Conservation (phyloP, 2,888 invertebrate species). For the Pyrocoelia pectoralis region DNA sequence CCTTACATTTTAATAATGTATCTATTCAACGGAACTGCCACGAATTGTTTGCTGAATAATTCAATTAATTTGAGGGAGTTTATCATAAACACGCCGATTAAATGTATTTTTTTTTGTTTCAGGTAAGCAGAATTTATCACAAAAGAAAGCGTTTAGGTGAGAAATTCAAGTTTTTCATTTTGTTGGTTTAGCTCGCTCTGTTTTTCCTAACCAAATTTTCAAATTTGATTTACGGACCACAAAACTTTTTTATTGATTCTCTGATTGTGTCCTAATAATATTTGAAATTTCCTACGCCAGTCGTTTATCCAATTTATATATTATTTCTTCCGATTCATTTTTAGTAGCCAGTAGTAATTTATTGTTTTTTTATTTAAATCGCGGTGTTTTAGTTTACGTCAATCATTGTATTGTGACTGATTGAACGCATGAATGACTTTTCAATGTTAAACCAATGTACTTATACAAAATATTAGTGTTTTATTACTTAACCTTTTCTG, state of each 20-base stretch:
- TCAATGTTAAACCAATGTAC: no score
- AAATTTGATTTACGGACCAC: slow-evolving; percentile 56
- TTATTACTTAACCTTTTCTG: no score
- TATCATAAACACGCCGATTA: no score
- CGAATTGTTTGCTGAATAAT: no score
- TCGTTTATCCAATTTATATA: slow-evolving; percentile 48
- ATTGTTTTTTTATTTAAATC: no score
- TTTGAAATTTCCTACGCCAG: slow-evolving; percentile 48
- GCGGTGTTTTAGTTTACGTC: no score
- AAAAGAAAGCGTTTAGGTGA: neutral
- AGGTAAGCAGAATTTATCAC: neutral
- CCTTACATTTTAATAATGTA: slow-evolving; percentile 12
- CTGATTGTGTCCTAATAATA: slow-evolving; percentile 53
- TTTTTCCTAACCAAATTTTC: slow-evolving; percentile 47
- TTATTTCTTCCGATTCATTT: slow-evolving; percentile 21
- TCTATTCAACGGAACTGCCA: neutral
- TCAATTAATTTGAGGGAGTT: no score
- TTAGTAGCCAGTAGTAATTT: no score
- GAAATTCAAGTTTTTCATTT: neutral
- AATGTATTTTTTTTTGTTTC: neutral
- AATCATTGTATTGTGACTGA: no score
- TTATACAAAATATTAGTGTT: no score
- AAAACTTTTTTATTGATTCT: slow-evolving; percentile 56
- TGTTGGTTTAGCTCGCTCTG: slow-evolving; percentile 39
- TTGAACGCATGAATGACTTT: no score